These are phyloP conservation scores for Bubo bubo DNA, from an alignment of 2,113 vertebrate genomes.

Conservation along the genomic window DNA sequence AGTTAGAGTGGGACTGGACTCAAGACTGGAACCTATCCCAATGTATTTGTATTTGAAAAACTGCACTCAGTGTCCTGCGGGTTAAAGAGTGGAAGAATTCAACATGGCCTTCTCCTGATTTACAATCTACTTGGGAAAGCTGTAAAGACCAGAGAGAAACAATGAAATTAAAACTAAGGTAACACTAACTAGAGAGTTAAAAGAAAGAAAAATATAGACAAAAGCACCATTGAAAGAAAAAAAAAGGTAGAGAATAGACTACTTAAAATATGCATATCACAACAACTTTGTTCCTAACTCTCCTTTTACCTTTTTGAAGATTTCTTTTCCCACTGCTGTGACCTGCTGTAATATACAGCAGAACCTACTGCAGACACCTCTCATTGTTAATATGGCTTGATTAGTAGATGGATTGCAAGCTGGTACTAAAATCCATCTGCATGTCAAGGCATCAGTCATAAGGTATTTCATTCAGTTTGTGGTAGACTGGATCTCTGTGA, in stretches of 20 bases:
- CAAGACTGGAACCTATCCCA: background rate
- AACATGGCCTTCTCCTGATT: background rate
- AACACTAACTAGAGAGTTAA: background rate
- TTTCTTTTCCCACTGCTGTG: background rate
- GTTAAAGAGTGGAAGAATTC: background rate
- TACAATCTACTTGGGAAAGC: background rate
- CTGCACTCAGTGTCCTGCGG: background rate
- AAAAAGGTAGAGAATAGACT: background rate
- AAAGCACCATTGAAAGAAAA: background rate
- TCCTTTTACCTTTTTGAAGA: background rate
- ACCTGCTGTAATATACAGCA: background rate
- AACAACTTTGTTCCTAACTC: background rate
- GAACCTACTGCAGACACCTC: background rate
- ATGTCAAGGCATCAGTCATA: constrained; percentile 6
- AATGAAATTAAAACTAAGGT: background rate
- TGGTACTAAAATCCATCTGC: background rate
- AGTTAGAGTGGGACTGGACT: background rate
- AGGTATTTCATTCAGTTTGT: background rate
- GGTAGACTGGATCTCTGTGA: background rate
- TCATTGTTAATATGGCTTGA: background rate
- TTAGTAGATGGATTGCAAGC: constrained; percentile 27
- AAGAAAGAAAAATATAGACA: background rate
- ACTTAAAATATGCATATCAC: background rate
- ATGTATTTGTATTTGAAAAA: background rate
- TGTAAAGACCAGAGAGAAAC: background rate